phyloP scores from a whole-genome alignment of 1,140 invertebrate species.

The Heterodera carotae region DNA sequence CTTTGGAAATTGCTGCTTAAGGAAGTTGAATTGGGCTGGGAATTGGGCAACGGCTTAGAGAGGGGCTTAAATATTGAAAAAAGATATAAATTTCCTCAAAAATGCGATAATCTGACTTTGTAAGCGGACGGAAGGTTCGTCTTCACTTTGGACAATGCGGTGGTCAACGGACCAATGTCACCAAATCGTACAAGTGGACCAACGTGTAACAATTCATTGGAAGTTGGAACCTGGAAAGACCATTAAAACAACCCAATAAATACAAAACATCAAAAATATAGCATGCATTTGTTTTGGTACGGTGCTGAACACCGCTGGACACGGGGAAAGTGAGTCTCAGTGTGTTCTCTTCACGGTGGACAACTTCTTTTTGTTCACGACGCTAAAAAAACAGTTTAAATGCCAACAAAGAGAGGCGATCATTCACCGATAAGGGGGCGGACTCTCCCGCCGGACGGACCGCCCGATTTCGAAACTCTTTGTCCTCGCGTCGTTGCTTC shows the following conservation, averaged over 20 bases:
- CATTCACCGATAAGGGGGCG: not conserved
- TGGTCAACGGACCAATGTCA: conserved; percentile 33
- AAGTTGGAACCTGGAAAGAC: not conserved
- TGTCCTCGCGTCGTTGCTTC: conserved; percentile 20
- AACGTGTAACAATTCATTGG: conserved; percentile 11
- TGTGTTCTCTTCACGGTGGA: conserved; percentile 21
- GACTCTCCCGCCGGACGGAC: conserved; percentile 17
- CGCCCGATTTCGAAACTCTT: conserved; percentile 23
- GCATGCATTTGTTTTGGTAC: conserved; percentile 20
- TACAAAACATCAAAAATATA: not conserved
- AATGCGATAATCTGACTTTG: conserved; percentile 15
- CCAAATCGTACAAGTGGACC: conserved; percentile 22
- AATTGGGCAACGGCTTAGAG: not conserved
- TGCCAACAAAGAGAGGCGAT: too few relatives aligned
- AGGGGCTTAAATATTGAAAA: conserved; percentile 2
- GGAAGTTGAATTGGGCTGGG: not conserved
- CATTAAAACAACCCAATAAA: conserved; percentile 31
- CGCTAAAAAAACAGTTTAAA: not conserved
- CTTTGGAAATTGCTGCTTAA: conserved; percentile 20
- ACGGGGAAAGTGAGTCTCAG: conserved; percentile 33
- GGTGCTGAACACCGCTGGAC: conserved; percentile 35
- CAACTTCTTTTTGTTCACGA: not conserved
- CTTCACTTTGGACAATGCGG: conserved; percentile 29
- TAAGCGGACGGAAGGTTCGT: conserved; percentile 37
- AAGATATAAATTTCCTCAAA: not conserved